A percentile compares a stretch with the other conserved stretches of the same genome.
Evolutionary conservation across 1,140 invertebrate genomes (phyloP).

Genomic region (Drosophila tani): DNA sequence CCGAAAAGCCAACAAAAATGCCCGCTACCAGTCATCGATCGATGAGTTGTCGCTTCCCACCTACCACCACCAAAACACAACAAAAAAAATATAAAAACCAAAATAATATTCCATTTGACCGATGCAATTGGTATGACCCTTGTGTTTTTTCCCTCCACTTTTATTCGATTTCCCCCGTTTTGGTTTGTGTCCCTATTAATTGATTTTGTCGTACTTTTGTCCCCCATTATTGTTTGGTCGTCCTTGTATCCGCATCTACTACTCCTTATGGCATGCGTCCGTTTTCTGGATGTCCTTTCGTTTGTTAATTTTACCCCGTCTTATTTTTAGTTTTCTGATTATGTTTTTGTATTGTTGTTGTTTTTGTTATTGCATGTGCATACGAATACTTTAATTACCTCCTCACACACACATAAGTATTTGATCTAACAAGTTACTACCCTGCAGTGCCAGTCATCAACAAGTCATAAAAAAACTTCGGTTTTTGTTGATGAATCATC

Average conservation of each 20-base stretch:
- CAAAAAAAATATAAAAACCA: conserved; percentile 15
- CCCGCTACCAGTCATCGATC: conserved; percentile 41
- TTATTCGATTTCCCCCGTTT: conserved; percentile 17
- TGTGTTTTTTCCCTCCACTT: conserved; percentile 27
- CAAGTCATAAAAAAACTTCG: too few relatives aligned
- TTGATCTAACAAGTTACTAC: background rate
- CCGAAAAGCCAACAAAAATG: conserved; percentile 8
- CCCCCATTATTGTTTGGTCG: conserved; percentile 9
- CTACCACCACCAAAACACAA: conserved; percentile 44
- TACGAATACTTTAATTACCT: conserved; percentile 8
- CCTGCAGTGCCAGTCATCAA: too few relatives aligned
- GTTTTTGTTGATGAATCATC: too few relatives aligned
- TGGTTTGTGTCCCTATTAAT: conserved; percentile 24
- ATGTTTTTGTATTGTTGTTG: conserved; percentile 71
- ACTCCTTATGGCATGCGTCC: conserved; percentile 16
- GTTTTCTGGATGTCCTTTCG: background rate
- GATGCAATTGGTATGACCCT: conserved; percentile 73
- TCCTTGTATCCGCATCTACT: conserved; percentile 6
- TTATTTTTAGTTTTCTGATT: conserved; percentile 36
- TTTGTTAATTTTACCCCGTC: background rate
- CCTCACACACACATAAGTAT: background rate
- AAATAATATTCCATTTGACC: conserved; percentile 45
- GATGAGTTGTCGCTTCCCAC: conserved; percentile 36
- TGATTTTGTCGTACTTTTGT: conserved; percentile 7
- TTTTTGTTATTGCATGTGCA: conserved; percentile 77